These are phyloP conservation scores for Agrotis clavis DNA, from an alignment of 2,888 invertebrate species.

Conservation along the genomic window DNA sequence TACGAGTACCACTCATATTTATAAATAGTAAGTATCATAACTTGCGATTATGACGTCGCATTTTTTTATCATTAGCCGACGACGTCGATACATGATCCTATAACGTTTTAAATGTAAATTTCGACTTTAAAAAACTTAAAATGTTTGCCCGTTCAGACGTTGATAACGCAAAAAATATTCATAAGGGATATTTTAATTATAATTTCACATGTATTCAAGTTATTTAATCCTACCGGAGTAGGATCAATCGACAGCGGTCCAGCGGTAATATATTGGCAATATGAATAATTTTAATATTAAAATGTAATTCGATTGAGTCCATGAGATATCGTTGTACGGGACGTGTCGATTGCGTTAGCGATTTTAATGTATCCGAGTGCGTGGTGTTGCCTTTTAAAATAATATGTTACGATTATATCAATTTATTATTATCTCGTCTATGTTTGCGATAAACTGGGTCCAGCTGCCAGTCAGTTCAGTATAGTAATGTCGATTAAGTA, in stretches of 20 bases:
- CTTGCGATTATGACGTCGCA: conserved; percentile 40
- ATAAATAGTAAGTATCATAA: conserved; percentile 41
- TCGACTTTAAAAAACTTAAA: conserved; percentile 79
- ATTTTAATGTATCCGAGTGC: conserved; percentile 42
- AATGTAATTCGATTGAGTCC: conserved; percentile 71
- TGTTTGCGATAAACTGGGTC: conserved; percentile 30
- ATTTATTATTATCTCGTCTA: conserved; percentile 46
- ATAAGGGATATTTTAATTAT: conserved; percentile 84
- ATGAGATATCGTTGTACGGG: conserved; percentile 64
- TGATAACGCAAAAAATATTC: conserved; percentile 76
- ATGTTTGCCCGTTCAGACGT: conserved; percentile 71
- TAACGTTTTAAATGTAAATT: conserved; percentile 82
- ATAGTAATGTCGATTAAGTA: conserved; percentile 9
- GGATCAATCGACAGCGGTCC: conserved; percentile 70
- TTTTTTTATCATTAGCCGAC: conserved; percentile 52
- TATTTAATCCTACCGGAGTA: conserved; percentile 77
- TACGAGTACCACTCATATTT: conserved; percentile 41
- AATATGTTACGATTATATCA: conserved; percentile 25
- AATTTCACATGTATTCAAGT: conserved; percentile 76
- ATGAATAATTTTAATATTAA: conserved; percentile 75
- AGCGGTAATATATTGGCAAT: conserved; percentile 62
- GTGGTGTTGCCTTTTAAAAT: conserved; percentile 27
- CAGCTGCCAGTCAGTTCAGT: conserved; percentile 29
- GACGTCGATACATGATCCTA: conserved; percentile 61
- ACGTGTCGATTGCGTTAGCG: conserved; percentile 61